Base-by-base conservation (phyloP, 2,113 vertebrate genomes). In the Conger conger region DNA sequence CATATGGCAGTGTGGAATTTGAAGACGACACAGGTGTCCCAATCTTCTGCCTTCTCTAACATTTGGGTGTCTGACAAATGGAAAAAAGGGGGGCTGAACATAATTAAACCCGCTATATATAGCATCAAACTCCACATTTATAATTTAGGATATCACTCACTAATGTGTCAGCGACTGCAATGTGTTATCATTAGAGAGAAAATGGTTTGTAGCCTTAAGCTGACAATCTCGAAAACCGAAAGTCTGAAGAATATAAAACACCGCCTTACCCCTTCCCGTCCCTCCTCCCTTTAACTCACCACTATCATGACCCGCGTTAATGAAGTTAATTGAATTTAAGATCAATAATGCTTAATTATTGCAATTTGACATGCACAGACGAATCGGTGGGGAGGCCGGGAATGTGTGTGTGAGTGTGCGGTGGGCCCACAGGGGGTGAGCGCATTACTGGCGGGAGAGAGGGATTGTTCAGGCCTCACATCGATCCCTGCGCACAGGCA, bases 261-360 rank as follows among this genome's bases (percentile, higher is more conserved):
- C 80, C 76, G 80, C 63, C 81, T 87, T 86, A 89, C 80, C 79
- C 54, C 33, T 85, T 76, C 87, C 83, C 84, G 85, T 82, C 89
- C 79, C 84, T 81, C 88, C 87, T 78, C 33, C 73, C 87, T 87
- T 84, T 87, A 91, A 87, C 88, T 92, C 89, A 86, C 86, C 53
- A 83, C 88, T 90, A 94, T 94, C 94, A 91, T 95, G 95, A 95
- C 96, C 96, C 93, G 94, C 93, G 94, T 97, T 99, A 99, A 99
- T 98, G 96, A 97, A 99, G 96, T 97, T 98, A 98, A 98, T 98
- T 98, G 97, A 98, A 99, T 98, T 96, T 95, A 94, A 93, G 96
- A 99, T 99, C 98, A 96, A 98, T 99, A 98, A 97, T 96, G 95
- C 96, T 97, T 99, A 98, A 99, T 99, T 99, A 99, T 98, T 97